Evolutionary conservation across 2,797 vertebrate genomes (phyloP).

Genomic region (Lycodopsis pacificus): DNA sequence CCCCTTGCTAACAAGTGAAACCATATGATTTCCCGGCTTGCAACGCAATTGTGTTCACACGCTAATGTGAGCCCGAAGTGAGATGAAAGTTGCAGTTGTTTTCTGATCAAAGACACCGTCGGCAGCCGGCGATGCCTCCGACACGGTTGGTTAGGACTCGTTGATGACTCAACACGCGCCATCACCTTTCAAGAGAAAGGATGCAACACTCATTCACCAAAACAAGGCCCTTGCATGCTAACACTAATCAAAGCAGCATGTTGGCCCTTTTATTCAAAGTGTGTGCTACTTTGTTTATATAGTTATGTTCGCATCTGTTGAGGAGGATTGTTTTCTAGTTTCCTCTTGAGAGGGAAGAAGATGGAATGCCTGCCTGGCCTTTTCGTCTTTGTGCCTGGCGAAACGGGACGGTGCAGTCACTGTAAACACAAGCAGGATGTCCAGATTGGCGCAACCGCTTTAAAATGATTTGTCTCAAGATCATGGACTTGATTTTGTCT

Average conservation of each 20-base stretch:
- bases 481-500: not conserved
- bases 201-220: slow-evolving; percentile 68
- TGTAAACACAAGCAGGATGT: slow-evolving; percentile 66
- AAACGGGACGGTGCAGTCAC: slow-evolving; percentile 26
- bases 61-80: slow-evolving; percentile 33
- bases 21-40: slow-evolving; percentile 33
- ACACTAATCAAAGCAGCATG: slow-evolving; percentile 80
- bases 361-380: slow-evolving; percentile 44
- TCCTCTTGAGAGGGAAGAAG: slow-evolving; percentile 49
- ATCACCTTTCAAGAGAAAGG: slow-evolving; percentile 47
- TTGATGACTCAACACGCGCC: slow-evolving; percentile 67
- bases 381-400: slow-evolving; percentile 41
- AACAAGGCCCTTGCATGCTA: slow-evolving; percentile 79
- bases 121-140: slow-evolving; percentile 43
- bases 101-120: slow-evolving; percentile 66
- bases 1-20: slow-evolving; percentile 19
- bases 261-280: slow-evolving; percentile 66
- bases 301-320: slow-evolving; percentile 71
- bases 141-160: slow-evolving; percentile 58
- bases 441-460: slow-evolving; percentile 11
- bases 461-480: slow-evolving; percentile 9
- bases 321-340: slow-evolving; percentile 58
- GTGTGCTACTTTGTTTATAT: slow-evolving; percentile 76
- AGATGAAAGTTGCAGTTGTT: slow-evolving; percentile 61
- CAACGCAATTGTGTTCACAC: slow-evolving; percentile 19